phyloP scores from a whole-genome alignment of 2,888 invertebrate genomes.

The Lithophane leautieri region DNA sequence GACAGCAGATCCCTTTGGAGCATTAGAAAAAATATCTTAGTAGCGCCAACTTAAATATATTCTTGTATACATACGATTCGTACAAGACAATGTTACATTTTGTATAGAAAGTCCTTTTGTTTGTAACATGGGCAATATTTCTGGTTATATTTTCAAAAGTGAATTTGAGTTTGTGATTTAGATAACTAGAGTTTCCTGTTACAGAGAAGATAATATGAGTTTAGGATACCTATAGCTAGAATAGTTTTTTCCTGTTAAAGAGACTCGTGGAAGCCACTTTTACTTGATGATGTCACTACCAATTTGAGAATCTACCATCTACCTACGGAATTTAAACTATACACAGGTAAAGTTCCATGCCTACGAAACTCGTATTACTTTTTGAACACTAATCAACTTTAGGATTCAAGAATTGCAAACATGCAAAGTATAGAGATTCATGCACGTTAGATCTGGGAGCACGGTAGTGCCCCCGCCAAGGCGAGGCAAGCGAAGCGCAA shows the following conservation, averaged over 20 bases:
- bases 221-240: neutral
- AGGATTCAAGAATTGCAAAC: neutral
- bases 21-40: slow-evolving; percentile 1
- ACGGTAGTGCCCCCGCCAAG: no score
- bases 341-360: neutral
- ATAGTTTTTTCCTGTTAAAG: slow-evolving; percentile 1
- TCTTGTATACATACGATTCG: neutral
- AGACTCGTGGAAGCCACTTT: slow-evolving; percentile 1
- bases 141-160: neutral
- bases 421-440: no score
- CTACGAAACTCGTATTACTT: neutral
- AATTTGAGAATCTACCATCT: neutral
- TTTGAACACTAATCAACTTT: neutral
- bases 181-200: neutral
- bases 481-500: no score
- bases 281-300: slow-evolving; percentile 30
- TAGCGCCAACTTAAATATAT: neutral
- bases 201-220: neutral
- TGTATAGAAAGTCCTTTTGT: neutral
- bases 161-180: neutral
- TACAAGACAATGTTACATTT: neutral
- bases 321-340: neutral
- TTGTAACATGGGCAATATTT: neutral
- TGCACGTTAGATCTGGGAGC: no score
- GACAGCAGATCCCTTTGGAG: slow-evolving; percentile 6